Percentiles rank a stretch among this genome's conserved stretches.
Conservation (phyloP, 2,113 vertebrate genomes). For the Pollimyrus isidori region DNA sequence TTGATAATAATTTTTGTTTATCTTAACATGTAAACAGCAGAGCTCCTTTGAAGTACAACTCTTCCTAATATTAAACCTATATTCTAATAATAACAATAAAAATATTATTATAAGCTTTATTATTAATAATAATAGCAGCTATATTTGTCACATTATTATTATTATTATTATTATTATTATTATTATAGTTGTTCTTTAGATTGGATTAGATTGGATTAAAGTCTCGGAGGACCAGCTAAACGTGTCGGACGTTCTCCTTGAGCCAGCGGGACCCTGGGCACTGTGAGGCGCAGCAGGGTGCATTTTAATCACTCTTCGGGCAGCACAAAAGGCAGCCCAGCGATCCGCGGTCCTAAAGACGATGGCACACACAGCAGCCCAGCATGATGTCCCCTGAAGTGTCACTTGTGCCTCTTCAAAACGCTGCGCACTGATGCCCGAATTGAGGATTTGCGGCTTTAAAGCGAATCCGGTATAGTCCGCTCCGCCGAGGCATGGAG, state of each 20-base stretch:
- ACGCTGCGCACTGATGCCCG: background rate
- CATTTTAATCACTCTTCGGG: conserved; percentile 23
- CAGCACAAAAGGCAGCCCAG: conserved; percentile 26
- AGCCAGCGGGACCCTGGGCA: background rate
- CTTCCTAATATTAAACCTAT: background rate
- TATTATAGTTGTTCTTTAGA: background rate
- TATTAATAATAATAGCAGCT: too few relatives aligned
- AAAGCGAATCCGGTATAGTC: background rate
- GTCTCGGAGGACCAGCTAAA: background rate
- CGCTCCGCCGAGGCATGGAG: background rate
- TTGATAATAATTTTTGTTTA: background rate
- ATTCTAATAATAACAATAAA: background rate
- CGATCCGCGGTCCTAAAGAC: background rate
- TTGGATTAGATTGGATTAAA: background rate
- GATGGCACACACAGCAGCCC: background rate
- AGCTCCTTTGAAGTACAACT: background rate
- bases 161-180: background rate
- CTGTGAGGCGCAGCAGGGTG: background rate
- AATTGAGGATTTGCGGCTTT: background rate
- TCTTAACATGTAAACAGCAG: background rate
- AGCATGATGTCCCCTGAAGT: background rate
- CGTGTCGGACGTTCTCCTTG: background rate
- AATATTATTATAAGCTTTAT: too few relatives aligned
- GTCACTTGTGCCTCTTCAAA: background rate
- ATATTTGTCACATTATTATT: too few relatives aligned